Percentiles rank a stretch among this genome's conserved stretches.
Evolutionary conservation across 2,797 vertebrate species (phyloP).

Genomic region (Botia kubotai): DNA sequence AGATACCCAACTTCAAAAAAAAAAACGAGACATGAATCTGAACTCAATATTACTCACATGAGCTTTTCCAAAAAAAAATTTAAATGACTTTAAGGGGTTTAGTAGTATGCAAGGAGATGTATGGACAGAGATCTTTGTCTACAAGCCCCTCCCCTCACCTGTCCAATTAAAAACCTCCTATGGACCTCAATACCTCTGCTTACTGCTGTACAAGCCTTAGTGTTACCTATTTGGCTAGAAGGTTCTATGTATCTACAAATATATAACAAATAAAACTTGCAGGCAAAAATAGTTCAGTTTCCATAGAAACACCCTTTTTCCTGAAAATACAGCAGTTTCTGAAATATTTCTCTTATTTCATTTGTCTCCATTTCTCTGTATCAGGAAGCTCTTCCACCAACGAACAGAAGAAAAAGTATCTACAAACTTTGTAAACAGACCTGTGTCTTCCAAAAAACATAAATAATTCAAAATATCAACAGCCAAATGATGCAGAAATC

Average conservation of each 20-base stretch:
- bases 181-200: slow-evolving; percentile 88
- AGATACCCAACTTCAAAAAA: slow-evolving; percentile 69
- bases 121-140: slow-evolving; percentile 87
- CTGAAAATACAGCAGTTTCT: slow-evolving; percentile 99
- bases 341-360: slow-evolving; percentile 86
- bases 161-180: slow-evolving; percentile 56
- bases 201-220: slow-evolving; percentile 95
- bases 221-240: slow-evolving; percentile 99
- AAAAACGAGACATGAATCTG: slow-evolving; percentile 75
- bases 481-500: slow-evolving; percentile 95
- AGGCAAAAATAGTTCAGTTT: slow-evolving; percentile 99
- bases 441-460: slow-evolving; percentile 95
- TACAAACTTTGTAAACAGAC: slow-evolving; percentile 99
- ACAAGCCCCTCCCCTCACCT: slow-evolving; percentile 50
- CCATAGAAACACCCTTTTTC: slow-evolving; percentile 99
- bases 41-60: slow-evolving; percentile 80
- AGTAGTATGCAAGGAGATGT: slow-evolving; percentile 94
- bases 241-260: slow-evolving; percentile 99
- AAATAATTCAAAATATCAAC: slow-evolving; percentile 99
- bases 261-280: slow-evolving; percentile 99
- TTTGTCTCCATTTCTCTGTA: slow-evolving; percentile 83
- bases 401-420: slow-evolving; percentile 93
- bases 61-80: slow-evolving; percentile 73
- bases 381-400: slow-evolving; percentile 98
- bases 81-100: slow-evolving; percentile 90